Percentiles rank a stretch among this genome's conserved stretches.
phyloP scores from a whole-genome alignment of 2,888 invertebrate genomes.

The Oxyteleia sp. region DNA sequence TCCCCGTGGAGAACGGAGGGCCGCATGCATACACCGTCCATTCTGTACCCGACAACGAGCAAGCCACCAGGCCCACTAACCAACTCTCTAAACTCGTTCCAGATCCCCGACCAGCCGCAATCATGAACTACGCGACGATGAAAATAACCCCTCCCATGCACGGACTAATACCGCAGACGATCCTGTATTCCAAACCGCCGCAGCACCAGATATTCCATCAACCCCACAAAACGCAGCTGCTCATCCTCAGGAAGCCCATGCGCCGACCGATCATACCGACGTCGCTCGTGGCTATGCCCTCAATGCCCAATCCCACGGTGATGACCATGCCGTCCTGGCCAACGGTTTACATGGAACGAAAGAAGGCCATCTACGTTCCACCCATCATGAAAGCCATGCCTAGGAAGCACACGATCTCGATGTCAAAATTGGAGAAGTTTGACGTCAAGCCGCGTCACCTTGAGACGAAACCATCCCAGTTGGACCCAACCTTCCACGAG shows the following conservation, averaged over 20 bases:
- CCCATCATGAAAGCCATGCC: conserved; percentile 69
- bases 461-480: conserved; percentile 74
- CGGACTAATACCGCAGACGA: conserved; percentile 75
- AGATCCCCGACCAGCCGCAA: conserved; percentile 82
- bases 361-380: conserved; percentile 81
- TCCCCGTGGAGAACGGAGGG: conserved; percentile 36
- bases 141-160: conserved; percentile 80
- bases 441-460: conserved; percentile 77
- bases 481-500: conserved; percentile 37
- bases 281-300: conserved; percentile 52
- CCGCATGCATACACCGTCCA: conserved; percentile 71
- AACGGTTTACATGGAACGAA: conserved; percentile 81
- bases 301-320: conserved; percentile 67
- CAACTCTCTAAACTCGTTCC: conserved; percentile 86
- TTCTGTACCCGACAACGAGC: conserved; percentile 76
- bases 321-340: conserved; percentile 76
- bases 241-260: conserved; percentile 80
- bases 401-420: conserved; percentile 68
- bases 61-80: conserved; percentile 80
- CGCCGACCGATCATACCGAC: conserved; percentile 77
- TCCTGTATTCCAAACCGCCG: conserved; percentile 79
- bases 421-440: conserved; percentile 78
- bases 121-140: conserved; percentile 80
- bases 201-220: conserved; percentile 75
- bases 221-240: conserved; percentile 78